These are phyloP conservation scores for Sipha flava DNA, from an alignment of 1,140 invertebrate genomes.

Conservation along the genomic window DNA sequence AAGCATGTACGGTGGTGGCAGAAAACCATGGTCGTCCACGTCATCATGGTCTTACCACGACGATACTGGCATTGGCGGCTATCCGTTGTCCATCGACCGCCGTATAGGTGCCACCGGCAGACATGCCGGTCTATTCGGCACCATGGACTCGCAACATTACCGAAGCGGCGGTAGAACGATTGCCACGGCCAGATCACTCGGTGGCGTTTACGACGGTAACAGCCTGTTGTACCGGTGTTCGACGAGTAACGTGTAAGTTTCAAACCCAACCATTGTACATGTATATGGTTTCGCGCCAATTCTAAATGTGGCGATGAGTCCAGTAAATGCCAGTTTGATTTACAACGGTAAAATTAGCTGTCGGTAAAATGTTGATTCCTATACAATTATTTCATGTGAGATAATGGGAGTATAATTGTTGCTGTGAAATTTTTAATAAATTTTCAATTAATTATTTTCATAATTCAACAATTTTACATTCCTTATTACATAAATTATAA, in stretches of 20 bases:
- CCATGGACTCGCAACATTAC: neutral
- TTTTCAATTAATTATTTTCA: too few relatives aligned
- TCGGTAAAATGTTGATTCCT: too few relatives aligned
- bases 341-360: too few relatives aligned
- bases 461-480: too few relatives aligned
- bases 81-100: neutral
- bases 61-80: neutral
- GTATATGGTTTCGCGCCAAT: too few relatives aligned
- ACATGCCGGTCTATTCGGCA: neutral
- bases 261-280: too few relatives aligned
- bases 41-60: neutral
- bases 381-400: too few relatives aligned
- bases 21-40: neutral
- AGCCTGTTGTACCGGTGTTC: neutral
- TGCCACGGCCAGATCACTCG: neutral
- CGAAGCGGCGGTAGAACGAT: neutral
- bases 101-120: neutral
- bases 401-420: too few relatives aligned
- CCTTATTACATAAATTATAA: too few relatives aligned
- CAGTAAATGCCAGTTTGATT: too few relatives aligned
- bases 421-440: too few relatives aligned
- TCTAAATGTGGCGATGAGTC: too few relatives aligned
- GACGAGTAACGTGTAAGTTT: constrained; percentile 12
- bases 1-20: neutral
- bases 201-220: neutral